Conservation (phyloP, 2,888 invertebrate genomes). For the Catocala sponsa region DNA sequence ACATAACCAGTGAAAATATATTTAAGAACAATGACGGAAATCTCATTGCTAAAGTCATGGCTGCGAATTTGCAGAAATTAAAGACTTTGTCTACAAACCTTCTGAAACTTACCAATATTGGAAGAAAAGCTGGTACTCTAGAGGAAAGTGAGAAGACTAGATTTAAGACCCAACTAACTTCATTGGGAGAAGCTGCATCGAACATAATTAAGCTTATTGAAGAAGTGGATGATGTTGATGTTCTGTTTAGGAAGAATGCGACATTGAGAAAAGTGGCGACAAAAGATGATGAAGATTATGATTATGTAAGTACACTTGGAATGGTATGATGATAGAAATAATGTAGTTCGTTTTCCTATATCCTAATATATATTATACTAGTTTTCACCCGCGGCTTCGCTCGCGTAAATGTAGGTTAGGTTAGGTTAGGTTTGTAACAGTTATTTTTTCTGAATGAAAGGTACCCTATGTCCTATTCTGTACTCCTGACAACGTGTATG, state of each 20-base stretch:
- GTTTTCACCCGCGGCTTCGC: too few relatives aligned
- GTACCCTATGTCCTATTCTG: too few relatives aligned
- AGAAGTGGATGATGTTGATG: slow-evolving; percentile 85
- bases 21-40: slow-evolving; percentile 77
- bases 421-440: too few relatives aligned
- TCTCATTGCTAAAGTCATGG: slow-evolving; percentile 78
- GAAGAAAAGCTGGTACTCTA: slow-evolving; percentile 88
- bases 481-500: too few relatives aligned
- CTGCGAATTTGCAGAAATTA: slow-evolving; percentile 87
- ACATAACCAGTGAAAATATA: slow-evolving; percentile 75
- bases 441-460: too few relatives aligned
- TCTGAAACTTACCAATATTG: slow-evolving; percentile 89
- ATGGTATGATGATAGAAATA: too few relatives aligned
- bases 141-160: slow-evolving; percentile 84
- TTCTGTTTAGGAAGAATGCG: slow-evolving; percentile 67
- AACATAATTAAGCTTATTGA: slow-evolving; percentile 86
- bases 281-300: slow-evolving; percentile 48
- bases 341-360: too few relatives aligned
- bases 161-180: slow-evolving; percentile 87
- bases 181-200: slow-evolving; percentile 87
- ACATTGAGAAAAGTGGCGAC: slow-evolving; percentile 49
- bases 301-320: slow-evolving; percentile 53
- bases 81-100: slow-evolving; percentile 88
- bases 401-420: too few relatives aligned
- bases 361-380: too few relatives aligned